A percentile compares a stretch with the other conserved stretches of the same genome.
Evolutionary conservation across 2,113 vertebrate genomes (phyloP).

Genomic region (Phalacrocorax brasilianus): DNA sequence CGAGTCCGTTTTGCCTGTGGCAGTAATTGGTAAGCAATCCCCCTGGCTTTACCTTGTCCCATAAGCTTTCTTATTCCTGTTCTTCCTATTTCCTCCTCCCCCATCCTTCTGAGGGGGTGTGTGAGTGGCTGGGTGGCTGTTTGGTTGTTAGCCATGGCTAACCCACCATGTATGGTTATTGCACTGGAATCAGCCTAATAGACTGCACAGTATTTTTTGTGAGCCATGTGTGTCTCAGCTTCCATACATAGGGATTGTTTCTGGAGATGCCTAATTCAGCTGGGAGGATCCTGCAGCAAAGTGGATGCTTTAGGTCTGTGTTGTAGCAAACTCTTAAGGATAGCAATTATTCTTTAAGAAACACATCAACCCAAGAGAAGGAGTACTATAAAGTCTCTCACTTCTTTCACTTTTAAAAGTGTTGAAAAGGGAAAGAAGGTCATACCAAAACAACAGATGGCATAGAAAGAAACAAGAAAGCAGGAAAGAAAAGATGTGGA

Average conservation of each 20-base stretch:
- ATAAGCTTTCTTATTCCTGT: background rate
- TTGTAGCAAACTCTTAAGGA: background rate
- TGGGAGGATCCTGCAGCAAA: background rate
- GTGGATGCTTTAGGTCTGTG: background rate
- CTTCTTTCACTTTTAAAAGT: background rate
- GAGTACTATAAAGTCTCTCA: background rate
- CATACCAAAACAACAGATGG: background rate
- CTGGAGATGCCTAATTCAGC: background rate
- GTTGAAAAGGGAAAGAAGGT: background rate
- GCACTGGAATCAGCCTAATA: background rate
- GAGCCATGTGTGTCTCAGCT: background rate
- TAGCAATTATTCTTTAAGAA: background rate
- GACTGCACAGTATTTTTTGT: background rate
- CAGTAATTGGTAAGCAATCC: background rate
- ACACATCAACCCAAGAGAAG: background rate
- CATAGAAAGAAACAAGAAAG: background rate
- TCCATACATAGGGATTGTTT: background rate
- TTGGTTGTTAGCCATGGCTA: background rate
- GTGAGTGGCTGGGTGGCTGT: background rate
- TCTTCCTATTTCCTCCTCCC: background rate
- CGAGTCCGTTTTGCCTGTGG: background rate
- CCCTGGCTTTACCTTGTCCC: background rate
- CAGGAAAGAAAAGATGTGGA: background rate
- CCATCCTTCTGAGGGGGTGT: background rate
- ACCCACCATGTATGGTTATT: background rate